Base-by-base conservation (phyloP, 2,888 invertebrate species). In the Tribolium freemani region DNA sequence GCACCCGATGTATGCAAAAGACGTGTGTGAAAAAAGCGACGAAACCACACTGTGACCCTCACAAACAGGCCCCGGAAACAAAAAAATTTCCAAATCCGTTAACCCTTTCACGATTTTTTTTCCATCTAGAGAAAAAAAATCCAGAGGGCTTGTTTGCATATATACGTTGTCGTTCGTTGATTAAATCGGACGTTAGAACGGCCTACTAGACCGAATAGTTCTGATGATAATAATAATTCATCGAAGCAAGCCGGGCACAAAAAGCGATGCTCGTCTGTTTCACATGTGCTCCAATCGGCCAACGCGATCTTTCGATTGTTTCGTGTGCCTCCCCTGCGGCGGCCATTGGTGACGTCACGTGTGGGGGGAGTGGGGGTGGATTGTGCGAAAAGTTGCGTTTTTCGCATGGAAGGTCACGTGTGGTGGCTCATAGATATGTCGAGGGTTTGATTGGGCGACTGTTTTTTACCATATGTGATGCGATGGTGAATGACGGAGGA, bases 401-500 rank as follows among this genome's bases (percentile, higher is more conserved):
- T 21, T 13, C 61, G 21, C 13, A 44, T 16, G 2, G 9, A 1
- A 9, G 31, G 20, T 46, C 26, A 11, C 30, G 13, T 26, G 51
- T 31, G 50, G 51, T 5, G 69, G 76, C 81, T 80, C 82, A 79
- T 78, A 78, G 80, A 77, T 79, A 77, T 73, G 81, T 77, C 75
- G 79, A 82, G 78, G 75, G 78, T 75, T 81, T 79, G 56, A 74
- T 78, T 83, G 83, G 82, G 77, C 82, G 80, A 77, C 78, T 78
- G 72, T 73, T 75, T 75, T 26, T 51, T 53, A 77, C 84, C 84
- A 84, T 81, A 83, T 85, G 84, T 83, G 83, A 78, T 78, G 80
- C 79, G 77, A 82, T 80, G 84, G 82, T 83, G 83, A 81, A 83
- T 80, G 84, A 83, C 80, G 80, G 75, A 80, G 82, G 81, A 80